Conservation (phyloP, 2,797 vertebrate genomes). For the Xyrichtys novacula region DNA sequence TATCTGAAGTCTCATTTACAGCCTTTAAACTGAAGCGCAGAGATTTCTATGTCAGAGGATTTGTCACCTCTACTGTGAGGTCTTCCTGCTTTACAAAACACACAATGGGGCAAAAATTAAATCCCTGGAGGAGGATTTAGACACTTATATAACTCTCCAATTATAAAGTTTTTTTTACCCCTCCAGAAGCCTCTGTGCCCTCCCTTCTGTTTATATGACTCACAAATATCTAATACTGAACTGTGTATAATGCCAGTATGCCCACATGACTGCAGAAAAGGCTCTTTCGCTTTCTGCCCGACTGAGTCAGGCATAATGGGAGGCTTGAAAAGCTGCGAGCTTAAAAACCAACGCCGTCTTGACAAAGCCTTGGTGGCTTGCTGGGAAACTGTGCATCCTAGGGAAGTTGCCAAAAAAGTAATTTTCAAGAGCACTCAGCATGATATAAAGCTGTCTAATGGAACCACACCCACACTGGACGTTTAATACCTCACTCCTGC, state of each 20-base stretch:
- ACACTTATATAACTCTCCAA: conserved; percentile 89
- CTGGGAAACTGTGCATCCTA: conserved; percentile 75
- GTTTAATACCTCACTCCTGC: conserved; percentile 68
- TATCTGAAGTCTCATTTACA: conserved; percentile 70
- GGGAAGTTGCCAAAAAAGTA: conserved; percentile 83
- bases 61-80: conserved; percentile 80
- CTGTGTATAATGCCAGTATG: conserved; percentile 83
- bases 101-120: conserved; percentile 80
- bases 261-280: conserved; percentile 85
- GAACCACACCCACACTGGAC: conserved; percentile 70
- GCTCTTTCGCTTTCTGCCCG: conserved; percentile 86
- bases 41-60: conserved; percentile 77
- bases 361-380: conserved; percentile 84
- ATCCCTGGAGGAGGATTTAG: conserved; percentile 85
- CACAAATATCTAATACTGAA: conserved; percentile 87
- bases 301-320: conserved; percentile 84
- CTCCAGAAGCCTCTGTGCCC: conserved; percentile 78
- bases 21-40: conserved; percentile 53
- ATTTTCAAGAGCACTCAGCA: conserved; percentile 84
- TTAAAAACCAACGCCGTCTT: conserved; percentile 78
- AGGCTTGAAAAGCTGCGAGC: conserved; percentile 81
- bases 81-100: conserved; percentile 82
- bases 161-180: conserved; percentile 80
- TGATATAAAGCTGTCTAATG: conserved; percentile 79
- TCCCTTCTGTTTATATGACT: conserved; percentile 87